Evolutionary conservation across 2,113 vertebrate genomes (phyloP).

Genomic region (Corythornis cristatus): DNA sequence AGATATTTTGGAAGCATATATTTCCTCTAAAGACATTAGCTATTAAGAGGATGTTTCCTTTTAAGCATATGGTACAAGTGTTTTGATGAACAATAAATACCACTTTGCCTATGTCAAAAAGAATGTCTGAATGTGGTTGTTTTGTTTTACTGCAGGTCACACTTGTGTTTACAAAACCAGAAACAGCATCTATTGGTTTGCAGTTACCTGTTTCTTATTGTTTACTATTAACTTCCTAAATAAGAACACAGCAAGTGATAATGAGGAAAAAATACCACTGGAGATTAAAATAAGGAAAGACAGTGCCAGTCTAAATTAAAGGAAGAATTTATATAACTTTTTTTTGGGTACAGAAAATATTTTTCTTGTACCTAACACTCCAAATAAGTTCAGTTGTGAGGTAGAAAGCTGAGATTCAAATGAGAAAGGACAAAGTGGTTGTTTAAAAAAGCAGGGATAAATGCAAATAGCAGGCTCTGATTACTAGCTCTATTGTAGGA

Average conservation of each 20-base stretch:
- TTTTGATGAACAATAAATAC: slow-evolving; percentile 19
- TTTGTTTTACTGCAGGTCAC: neutral
- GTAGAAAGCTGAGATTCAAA: neutral
- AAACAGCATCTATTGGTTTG: neutral
- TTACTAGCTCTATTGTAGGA: neutral
- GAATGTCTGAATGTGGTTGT: neutral
- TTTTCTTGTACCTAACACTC: neutral
- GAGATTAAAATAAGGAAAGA: neutral
- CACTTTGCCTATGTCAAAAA: neutral
- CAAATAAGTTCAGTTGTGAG: neutral
- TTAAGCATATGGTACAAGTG: neutral
- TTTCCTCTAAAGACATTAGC: neutral
- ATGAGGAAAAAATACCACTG: neutral
- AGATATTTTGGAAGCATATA: neutral
- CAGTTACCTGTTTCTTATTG: neutral
- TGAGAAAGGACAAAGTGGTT: neutral
- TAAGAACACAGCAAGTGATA: neutral
- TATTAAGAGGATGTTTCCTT: neutral
- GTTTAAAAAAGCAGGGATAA: neutral
- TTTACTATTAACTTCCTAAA: neutral
- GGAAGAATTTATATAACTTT: neutral
- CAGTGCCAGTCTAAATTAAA: neutral
- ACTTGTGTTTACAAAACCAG: neutral
- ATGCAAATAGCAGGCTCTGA: neutral
- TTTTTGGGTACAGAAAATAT: neutral